Conservation (phyloP, 35 echinoderm and acorn worm genomes). For the Ptychodera flava region DNA sequence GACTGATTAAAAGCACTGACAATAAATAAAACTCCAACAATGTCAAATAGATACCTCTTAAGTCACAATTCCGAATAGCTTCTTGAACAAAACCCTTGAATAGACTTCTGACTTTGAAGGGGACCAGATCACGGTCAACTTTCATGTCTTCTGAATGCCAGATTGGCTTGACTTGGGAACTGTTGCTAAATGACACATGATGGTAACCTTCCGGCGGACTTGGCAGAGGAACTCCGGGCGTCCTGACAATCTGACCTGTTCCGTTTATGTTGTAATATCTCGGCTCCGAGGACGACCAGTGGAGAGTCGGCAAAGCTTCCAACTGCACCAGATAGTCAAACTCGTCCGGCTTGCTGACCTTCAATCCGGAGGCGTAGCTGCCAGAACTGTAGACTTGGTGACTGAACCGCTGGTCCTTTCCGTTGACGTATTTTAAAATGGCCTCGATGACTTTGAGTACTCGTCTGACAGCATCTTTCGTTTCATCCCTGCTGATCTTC, state of each 20-base stretch:
- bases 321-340: background rate
- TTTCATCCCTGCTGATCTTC: background rate
- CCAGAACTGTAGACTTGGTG: background rate
- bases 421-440: background rate
- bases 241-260: background rate
- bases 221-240: background rate
- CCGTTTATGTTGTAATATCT: background rate
- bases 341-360: background rate
- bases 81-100: background rate
- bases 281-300: background rate
- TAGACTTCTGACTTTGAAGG: background rate
- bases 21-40: too few species aligned
- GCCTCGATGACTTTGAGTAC: background rate
- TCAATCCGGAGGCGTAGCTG: background rate
- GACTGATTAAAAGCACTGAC: too few species aligned
- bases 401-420: background rate
- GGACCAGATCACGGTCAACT: background rate
- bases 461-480: background rate
- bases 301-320: background rate
- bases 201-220: background rate
- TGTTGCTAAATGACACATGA: background rate
- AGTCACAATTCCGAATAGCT: background rate
- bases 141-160: background rate
- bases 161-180: background rate
- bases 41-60: too few species aligned